Conservation (phyloP, 2,888 invertebrate genomes). For the Blastobasis lacticolella region DNA sequence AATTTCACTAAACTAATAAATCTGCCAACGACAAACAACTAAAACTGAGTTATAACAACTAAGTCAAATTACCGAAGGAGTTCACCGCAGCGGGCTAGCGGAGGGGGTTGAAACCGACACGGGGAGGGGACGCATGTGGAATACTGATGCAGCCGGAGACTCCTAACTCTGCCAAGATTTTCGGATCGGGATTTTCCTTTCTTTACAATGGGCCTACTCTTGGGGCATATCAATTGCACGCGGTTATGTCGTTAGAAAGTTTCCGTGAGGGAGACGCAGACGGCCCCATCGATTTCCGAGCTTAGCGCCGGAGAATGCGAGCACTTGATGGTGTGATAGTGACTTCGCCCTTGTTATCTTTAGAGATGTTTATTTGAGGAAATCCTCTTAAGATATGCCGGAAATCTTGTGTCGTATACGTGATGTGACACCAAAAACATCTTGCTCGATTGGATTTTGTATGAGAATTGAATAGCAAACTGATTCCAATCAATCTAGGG, state of each 20-base stretch:
- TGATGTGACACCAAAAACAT: background rate
- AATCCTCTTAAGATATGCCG: background rate
- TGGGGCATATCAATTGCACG: slow-evolving; percentile 75
- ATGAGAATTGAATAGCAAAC: too few species aligned
- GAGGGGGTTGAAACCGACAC: slow-evolving; percentile 54
- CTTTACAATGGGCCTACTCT: slow-evolving; percentile 74
- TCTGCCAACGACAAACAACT: slow-evolving; percentile 66
- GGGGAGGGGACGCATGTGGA: slow-evolving; percentile 43
- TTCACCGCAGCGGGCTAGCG: slow-evolving; percentile 63
- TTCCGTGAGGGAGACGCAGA: slow-evolving; percentile 46
- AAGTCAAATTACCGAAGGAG: slow-evolving; percentile 73
- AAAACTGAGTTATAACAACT: slow-evolving; percentile 73
- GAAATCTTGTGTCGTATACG: background rate
- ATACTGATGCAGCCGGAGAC: slow-evolving; percentile 62
- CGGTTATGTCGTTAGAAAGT: slow-evolving; percentile 75
- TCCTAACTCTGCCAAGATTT: slow-evolving; percentile 70
- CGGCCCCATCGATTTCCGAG: slow-evolving; percentile 62
- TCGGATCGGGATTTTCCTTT: slow-evolving; percentile 73
- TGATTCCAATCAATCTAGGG: too few species aligned
- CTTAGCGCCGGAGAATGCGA: slow-evolving; percentile 28
- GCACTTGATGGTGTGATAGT: too few species aligned
- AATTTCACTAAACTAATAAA: slow-evolving; percentile 67
- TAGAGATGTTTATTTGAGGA: background rate
- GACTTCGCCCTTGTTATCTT: background rate
- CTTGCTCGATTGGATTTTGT: background rate